A percentile compares a stretch with the other conserved stretches of the same genome.
Conservation (phyloP, 2,797 vertebrate species). For the Lepus townsendii region DNA sequence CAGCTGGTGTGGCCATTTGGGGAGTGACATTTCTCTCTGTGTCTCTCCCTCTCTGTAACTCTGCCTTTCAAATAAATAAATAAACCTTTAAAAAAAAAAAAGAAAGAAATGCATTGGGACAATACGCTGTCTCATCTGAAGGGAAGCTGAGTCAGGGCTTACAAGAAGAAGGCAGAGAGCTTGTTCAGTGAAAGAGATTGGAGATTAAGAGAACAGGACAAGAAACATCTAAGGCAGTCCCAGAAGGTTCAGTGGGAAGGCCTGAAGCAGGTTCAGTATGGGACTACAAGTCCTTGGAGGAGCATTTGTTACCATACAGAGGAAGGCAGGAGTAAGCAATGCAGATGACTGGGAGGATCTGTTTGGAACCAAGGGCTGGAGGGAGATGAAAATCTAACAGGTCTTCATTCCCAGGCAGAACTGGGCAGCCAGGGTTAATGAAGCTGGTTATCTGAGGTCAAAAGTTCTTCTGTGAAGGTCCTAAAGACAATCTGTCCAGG, state of each 20-base stretch:
- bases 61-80: no score
- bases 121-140: background rate
- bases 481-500: background rate
- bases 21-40: no score
- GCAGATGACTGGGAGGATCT: background rate
- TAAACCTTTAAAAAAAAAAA: no score
- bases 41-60: no score
- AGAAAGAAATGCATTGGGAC: no score
- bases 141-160: background rate
- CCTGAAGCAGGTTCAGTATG: background rate
- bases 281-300: background rate
- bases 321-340: background rate
- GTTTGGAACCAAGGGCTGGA: background rate
- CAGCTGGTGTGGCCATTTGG: no score
- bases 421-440: background rate
- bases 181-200: background rate
- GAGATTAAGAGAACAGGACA: background rate
- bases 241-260: background rate
- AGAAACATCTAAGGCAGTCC: background rate
- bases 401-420: background rate
- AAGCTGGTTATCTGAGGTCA: background rate
- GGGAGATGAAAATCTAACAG: background rate
- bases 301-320: background rate
- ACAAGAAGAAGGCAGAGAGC: background rate
- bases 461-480: background rate